phyloP scores from a whole-genome alignment of 2,888 invertebrate species.

The Malacosoma neustria region DNA sequence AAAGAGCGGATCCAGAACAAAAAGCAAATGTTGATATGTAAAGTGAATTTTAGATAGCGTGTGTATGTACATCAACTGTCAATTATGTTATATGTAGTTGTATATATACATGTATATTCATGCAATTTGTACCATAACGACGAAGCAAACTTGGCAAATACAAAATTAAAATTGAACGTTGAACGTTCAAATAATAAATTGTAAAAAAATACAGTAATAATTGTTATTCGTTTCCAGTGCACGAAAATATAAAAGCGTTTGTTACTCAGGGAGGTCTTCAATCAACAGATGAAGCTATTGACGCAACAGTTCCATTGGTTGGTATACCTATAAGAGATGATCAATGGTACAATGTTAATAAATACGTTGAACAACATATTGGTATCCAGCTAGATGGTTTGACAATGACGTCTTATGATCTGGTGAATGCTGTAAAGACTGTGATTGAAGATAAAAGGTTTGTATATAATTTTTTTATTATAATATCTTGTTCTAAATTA shows the following conservation, averaged over 20 bases:
- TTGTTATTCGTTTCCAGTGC: slow-evolving; percentile 17
- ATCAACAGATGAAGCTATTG: slow-evolving; percentile 23
- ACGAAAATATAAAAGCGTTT: slow-evolving; percentile 20
- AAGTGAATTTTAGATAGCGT: too few species aligned
- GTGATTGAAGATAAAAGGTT: slow-evolving; percentile 9
- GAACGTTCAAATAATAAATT: too few species aligned
- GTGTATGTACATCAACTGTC: too few species aligned
- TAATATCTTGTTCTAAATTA: too few species aligned
- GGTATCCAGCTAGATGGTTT: slow-evolving; percentile 11
- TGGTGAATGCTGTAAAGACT: slow-evolving; percentile 6
- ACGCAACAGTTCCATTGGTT: slow-evolving; percentile 34
- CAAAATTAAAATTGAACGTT: too few species aligned
- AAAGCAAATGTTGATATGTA: too few species aligned
- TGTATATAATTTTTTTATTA: not conserved
- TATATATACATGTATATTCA: too few species aligned
- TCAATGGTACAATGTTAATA: slow-evolving; percentile 37
- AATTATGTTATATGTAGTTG: too few species aligned
- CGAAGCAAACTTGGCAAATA: too few species aligned
- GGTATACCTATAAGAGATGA: slow-evolving; percentile 41
- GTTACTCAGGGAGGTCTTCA: slow-evolving; percentile 23
- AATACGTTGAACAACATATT: slow-evolving; percentile 17
- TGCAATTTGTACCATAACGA: too few species aligned
- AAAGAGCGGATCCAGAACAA: too few species aligned
- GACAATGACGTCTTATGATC: slow-evolving; percentile 9
- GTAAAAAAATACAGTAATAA: too few species aligned